phyloP scores from a whole-genome alignment of 2,797 vertebrate species.

The Bryconaethiops microstoma region DNA sequence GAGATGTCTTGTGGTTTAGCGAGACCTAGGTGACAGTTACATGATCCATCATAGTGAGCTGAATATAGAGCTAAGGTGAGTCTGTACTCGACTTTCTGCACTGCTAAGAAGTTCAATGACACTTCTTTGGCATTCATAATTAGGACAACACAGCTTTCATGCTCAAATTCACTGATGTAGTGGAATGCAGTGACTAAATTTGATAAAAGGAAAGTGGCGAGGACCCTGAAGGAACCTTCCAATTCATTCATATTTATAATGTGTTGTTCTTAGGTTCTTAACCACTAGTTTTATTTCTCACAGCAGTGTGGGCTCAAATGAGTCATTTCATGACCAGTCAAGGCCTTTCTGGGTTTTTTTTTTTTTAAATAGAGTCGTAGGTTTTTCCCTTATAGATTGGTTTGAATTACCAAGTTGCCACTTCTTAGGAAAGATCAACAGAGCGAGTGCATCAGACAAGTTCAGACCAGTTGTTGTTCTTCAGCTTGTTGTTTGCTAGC shows the following conservation, averaged over 20 bases:
- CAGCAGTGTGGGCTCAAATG: neutral
- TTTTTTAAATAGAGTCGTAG: neutral
- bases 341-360: neutral
- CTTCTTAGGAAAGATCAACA: neutral
- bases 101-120: neutral
- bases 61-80: conserved; percentile 35
- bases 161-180: neutral
- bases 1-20: conserved; percentile 29
- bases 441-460: neutral
- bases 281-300: neutral
- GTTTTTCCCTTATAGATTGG: neutral
- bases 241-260: neutral
- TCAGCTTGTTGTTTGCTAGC: neutral
- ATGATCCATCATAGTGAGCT: conserved; percentile 40
- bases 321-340: neutral
- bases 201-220: conserved; percentile 9
- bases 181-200: neutral
- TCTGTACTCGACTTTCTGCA: neutral
- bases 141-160: neutral
- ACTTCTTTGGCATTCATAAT: conserved; percentile 29
- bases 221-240: neutral
- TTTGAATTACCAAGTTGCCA: neutral
- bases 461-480: neutral
- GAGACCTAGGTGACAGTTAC: conserved; percentile 20
- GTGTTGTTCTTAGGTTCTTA: neutral